Percentiles rank a stretch among this genome's conserved stretches.
These are phyloP conservation scores for Borostomias antarcticus DNA, from an alignment of 2,797 vertebrate genomes.

Conservation along the genomic window DNA sequence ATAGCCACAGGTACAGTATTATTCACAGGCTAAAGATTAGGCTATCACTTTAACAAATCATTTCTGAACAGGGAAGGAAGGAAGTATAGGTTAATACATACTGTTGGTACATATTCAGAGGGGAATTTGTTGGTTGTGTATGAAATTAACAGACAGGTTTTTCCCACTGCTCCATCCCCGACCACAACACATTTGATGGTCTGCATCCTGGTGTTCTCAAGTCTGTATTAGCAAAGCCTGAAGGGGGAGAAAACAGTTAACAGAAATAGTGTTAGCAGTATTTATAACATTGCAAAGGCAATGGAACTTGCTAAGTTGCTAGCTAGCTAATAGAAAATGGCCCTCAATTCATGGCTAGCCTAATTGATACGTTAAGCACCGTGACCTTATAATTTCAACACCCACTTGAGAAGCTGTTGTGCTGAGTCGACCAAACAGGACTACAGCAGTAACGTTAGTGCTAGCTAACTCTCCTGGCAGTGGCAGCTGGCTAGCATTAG, in stretches of 20 bases:
- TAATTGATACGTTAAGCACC: no score
- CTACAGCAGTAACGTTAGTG: no score
- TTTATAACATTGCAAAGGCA: no score
- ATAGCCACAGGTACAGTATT: no score
- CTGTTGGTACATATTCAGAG: slow-evolving; percentile 83
- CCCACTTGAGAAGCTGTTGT: no score
- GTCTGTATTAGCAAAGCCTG: slow-evolving; percentile 40
- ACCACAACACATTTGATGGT: slow-evolving; percentile 85
- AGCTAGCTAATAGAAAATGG: neutral
- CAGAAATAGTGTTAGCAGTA: neutral
- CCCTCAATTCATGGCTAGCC: no score
- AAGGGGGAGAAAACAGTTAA: neutral
- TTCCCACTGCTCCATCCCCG: slow-evolving; percentile 83
- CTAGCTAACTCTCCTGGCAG: no score
- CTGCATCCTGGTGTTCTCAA: slow-evolving; percentile 71
- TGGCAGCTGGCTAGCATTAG: no score
- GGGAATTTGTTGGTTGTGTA: slow-evolving; percentile 86
- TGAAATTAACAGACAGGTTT: slow-evolving; percentile 84
- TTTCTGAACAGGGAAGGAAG: neutral
- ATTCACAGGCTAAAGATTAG: no score
- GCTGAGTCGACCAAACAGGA: no score
- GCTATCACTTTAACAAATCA: no score
- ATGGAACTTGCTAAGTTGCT: neutral
- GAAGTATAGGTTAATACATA: slow-evolving; percentile 68
- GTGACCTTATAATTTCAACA: no score